phyloP scores from a whole-genome alignment of 2,113 vertebrate species.

The Gulo gulo region DNA sequence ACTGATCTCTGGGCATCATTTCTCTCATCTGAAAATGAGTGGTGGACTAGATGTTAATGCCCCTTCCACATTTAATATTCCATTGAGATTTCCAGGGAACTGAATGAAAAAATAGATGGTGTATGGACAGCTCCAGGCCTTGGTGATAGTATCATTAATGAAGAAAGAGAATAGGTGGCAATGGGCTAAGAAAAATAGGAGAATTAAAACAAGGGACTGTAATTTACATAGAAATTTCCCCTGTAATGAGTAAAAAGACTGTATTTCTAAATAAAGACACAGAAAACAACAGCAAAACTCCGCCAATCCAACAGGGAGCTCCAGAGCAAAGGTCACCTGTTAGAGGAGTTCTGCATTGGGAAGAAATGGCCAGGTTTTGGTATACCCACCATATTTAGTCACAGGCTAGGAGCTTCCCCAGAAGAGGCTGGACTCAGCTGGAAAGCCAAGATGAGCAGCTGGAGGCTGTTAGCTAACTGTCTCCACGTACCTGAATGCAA shows the following conservation, averaged over 20 bases:
- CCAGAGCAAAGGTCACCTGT: neutral
- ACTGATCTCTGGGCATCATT: neutral
- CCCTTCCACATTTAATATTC: neutral
- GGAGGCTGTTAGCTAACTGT: neutral
- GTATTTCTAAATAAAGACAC: constrained; percentile 18
- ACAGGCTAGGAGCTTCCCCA: neutral
- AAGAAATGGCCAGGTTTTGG: neutral
- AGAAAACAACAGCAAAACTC: neutral
- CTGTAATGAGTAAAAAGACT: constrained; percentile 11
- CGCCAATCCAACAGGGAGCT: neutral
- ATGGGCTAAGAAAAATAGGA: neutral
- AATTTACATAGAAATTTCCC: constrained; percentile 20
- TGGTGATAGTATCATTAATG: neutral
- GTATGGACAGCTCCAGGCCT: neutral
- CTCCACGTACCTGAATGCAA: neutral
- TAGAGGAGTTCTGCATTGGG: neutral
- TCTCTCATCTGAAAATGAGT: constrained; percentile 11
- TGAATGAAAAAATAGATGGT: neutral
- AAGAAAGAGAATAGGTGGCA: neutral
- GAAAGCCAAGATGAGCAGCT: neutral
- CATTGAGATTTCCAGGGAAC: constrained; percentile 3
- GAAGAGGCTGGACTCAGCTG: neutral
- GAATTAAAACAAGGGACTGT: neutral
- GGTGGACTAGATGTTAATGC: neutral
- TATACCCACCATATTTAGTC: neutral